These are phyloP conservation scores for roundworm (Caenorhabditis elegans) DNA, from an alignment of 1,140 invertebrate species.

Conservation along the genomic window WBcel235 BX284606.5:5592001-5592500, in stretches of 20 bases:
- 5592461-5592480: not conserved
- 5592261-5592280: no score
- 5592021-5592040: conserved; percentile 11
- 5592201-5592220: no score
- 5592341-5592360: not conserved
- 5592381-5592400: not conserved
- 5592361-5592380: not conserved
- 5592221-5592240: no score
- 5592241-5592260: no score
- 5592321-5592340: not conserved
- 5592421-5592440: no score
- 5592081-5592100: conserved; percentile 27
- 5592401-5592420: not conserved
- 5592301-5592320: not conserved
- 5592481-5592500: not conserved
- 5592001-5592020: not conserved
- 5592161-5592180: no score
- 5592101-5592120: conserved; percentile 29
- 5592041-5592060: conserved; percentile 25
- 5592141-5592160: conserved; percentile 9
- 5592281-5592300: no score
- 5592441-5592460: not conserved
- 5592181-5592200: no score
- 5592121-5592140: conserved; percentile 17
- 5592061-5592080: conserved; percentile 8